Evolutionary conservation across 2,888 invertebrate species (phyloP), one percentile per base, ranked within the genome.

Genomic region (Drosophila sordidapex): DNA sequence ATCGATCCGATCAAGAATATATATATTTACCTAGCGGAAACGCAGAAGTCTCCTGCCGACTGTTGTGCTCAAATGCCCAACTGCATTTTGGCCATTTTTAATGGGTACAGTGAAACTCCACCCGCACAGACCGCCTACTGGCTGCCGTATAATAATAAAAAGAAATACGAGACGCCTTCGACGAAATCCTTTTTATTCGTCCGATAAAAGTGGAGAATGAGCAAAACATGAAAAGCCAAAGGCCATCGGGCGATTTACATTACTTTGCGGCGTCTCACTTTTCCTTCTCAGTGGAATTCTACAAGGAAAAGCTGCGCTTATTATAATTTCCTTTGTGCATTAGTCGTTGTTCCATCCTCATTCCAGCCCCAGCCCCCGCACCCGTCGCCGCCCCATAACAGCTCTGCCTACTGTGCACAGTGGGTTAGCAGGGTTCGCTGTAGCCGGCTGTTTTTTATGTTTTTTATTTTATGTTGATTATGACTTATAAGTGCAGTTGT

Each of bases 101-200:
- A 33, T 43, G 43, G 43, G 31, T 33, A 43, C 31, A 18, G 31
- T 57, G 25, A 70, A 74, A 66, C 75, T 58, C 48, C 67, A 15
- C 59, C 67, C 57, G 46, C 46, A 48, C 29, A 61, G 79, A 63
- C 82, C 81, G 48, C 85, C 81, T 69, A 74, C 62, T 60, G 82
- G 59, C 73, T 62, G 71, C 56, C 54, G 76, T 69, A 75, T 73
- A 89, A 84, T 84, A 83, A 81, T 81, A 86, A 82, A 81, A 81
- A 74, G 84, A 83, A 86, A 88, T 81, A 73, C 81, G 79, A 88
- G 82, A 82, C 75, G 76, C 67, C 77, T 84, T 83, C 86, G 76
- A 73, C 73, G 81, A 86, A 87, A 89, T 87, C 87, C 86, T 88
- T 87, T 87, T 89, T 89, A 89, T 88, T 86, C 78, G 86, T 76